Evolutionary conservation across 1,140 invertebrate genomes (phyloP), one percentile per base, ranked within the genome.

Genomic region (Panagrolaimus sp.): DNA sequence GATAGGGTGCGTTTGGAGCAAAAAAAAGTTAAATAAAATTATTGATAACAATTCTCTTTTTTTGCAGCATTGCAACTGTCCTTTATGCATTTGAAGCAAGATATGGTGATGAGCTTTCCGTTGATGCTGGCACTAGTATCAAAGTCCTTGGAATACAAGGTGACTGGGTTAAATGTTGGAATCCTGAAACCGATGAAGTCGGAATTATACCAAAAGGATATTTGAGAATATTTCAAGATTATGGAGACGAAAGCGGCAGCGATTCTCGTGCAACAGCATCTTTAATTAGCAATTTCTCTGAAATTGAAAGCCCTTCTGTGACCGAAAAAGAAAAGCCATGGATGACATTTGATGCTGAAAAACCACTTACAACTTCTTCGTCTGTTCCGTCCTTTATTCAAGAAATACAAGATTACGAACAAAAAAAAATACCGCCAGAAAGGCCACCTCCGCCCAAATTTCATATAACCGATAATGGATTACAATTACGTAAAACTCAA

Each of bases 201-300:
- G 78, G 78, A 47, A 73, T 80, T 61, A 68, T 82, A 4, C 78
- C 78, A 23, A 61, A 72, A 27, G 46, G 43, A 43, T 80, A 80
- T 66, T 63, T 80, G 13, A 69, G 82, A 62, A 72, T 80, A 9
- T 80, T 82, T 70, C 77, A 82, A 46, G 68, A 69, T 27, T 70
- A 75, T 16, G 70, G 66, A 16, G 63, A 62, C 27, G 51, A 11
- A 11, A 57, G 51, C n/a, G 51, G 51, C 20, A 57, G n/a, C 27
- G 51, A 57, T 57, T 57, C 51, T 25, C 20, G 27, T 11, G 51
- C 51, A 57, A 57, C 51, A 16, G 27, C 20, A 20, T 57, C 51
- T 11, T 25, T 57, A 16, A 57, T 57, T 57, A 57, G 51, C n/a
- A 57, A 57, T 27, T 57, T 57, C 63, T 66, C 27, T 66, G 65